phyloP scores from a whole-genome alignment of 2,113 vertebrate species.

The Scopus umbretta region DNA sequence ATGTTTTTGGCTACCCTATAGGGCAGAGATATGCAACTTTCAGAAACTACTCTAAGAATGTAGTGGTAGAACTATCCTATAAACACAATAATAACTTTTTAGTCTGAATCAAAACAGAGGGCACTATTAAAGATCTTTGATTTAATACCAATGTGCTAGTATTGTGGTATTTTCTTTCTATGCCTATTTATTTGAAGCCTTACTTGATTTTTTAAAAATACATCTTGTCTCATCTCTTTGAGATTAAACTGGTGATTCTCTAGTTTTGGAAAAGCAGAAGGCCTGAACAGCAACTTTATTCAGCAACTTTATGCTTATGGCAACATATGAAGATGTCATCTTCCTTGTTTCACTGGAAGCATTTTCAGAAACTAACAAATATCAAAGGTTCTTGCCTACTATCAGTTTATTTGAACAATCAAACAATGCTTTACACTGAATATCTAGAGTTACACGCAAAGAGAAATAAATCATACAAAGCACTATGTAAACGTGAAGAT shows the following conservation, averaged over 20 bases:
- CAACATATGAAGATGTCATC: background rate
- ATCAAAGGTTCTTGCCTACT: background rate
- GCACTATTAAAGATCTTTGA: background rate
- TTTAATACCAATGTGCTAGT: background rate
- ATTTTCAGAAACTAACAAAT: background rate
- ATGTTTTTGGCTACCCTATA: background rate
- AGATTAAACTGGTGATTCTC: background rate
- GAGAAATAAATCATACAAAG: background rate
- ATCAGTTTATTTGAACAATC: background rate
- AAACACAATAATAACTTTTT: background rate
- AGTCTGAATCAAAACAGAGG: background rate
- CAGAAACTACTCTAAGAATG: background rate
- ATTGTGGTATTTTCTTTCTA: background rate
- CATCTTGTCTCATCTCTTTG: background rate
- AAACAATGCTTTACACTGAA: background rate
- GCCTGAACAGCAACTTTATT: background rate
- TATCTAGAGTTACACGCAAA: background rate
- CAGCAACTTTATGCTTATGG: background rate
- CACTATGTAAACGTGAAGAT: background rate
- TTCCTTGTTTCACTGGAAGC: background rate
- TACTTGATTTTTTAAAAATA: background rate
- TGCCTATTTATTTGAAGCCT: background rate
- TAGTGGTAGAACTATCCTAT: background rate
- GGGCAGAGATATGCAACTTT: background rate
- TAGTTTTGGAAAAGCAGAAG: background rate